Conservation (phyloP, 2,888 invertebrate species). For the Phortica magna region DNA sequence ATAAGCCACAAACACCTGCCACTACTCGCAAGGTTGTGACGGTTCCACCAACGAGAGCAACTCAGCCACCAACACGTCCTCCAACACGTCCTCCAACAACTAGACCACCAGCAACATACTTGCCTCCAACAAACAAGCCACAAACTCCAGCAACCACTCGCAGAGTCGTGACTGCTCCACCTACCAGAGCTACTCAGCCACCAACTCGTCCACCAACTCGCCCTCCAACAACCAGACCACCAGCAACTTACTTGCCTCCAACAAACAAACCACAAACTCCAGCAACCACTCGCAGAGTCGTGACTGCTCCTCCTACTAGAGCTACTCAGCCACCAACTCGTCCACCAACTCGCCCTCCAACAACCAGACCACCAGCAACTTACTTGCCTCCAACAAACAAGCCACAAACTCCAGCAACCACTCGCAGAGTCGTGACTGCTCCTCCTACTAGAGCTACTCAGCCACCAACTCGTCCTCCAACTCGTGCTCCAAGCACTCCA, state of each 20-base stretch:
- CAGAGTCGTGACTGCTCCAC: conserved; percentile 12
- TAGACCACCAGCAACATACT: conserved; percentile 59
- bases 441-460: conserved; percentile 40
- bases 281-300: conserved; percentile 37
- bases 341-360: conserved; percentile 43
- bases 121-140: conserved; percentile 50
- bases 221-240: conserved; percentile 42
- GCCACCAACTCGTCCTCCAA: conserved; percentile 40
- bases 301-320: conserved; percentile 41
- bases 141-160: conserved; percentile 43
- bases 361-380: conserved; percentile 45
- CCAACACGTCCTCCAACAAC: conserved; percentile 43
- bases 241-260: conserved; percentile 59
- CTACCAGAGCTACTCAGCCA: conserved; percentile 42
- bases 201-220: conserved; percentile 49
- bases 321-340: conserved; percentile 41
- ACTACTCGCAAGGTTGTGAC: conserved; percentile 34
- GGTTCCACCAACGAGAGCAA: conserved; percentile 36
- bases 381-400: conserved; percentile 46
- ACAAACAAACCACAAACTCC: conserved; percentile 54
- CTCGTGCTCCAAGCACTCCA: conserved; percentile 39
- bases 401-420: conserved; percentile 45
- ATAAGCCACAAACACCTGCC: conserved; percentile 47
- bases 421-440: conserved; percentile 27
- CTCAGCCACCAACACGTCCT: conserved; percentile 41